phyloP scores from a whole-genome alignment of 2,113 vertebrate species.

The Callocephalon fimbriatum region DNA sequence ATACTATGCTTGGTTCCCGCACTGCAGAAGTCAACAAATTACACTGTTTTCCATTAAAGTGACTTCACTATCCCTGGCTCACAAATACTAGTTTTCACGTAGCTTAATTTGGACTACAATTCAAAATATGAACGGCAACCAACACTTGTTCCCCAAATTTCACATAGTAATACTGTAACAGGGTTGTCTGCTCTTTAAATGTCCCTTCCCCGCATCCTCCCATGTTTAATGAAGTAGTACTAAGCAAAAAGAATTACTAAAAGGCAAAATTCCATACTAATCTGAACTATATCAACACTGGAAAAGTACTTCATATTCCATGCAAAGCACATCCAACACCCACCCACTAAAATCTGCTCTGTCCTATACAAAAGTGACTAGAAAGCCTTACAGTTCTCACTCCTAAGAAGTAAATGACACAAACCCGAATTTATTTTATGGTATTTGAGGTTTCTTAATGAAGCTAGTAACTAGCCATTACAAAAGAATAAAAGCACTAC shows the following conservation, averaged over 20 bases:
- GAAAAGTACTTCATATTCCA: not conserved
- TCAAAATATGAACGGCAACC: not conserved
- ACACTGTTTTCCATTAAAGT: not conserved
- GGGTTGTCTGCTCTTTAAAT: not conserved
- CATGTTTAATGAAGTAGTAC: not conserved
- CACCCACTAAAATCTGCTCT: not conserved
- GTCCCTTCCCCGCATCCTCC: not conserved
- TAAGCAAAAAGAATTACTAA: not conserved
- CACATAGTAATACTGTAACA: rapidly evolving
- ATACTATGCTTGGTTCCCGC: not conserved
- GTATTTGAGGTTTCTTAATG: not conserved
- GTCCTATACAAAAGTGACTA: not conserved
- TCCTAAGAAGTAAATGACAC: not conserved
- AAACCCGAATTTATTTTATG: not conserved
- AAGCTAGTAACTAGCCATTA: not conserved
- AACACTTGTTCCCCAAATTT: not conserved
- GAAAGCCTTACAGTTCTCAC: not conserved
- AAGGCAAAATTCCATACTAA: not conserved
- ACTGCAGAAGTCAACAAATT: not conserved
- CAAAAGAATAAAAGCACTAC: not conserved
- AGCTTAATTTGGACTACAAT: not conserved
- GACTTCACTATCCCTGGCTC: not conserved
- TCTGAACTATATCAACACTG: not conserved
- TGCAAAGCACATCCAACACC: not conserved
- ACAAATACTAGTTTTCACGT: not conserved